Evolutionary conservation across 1,140 invertebrate genomes (phyloP).

Genomic region (Lucilia cuprina): DNA sequence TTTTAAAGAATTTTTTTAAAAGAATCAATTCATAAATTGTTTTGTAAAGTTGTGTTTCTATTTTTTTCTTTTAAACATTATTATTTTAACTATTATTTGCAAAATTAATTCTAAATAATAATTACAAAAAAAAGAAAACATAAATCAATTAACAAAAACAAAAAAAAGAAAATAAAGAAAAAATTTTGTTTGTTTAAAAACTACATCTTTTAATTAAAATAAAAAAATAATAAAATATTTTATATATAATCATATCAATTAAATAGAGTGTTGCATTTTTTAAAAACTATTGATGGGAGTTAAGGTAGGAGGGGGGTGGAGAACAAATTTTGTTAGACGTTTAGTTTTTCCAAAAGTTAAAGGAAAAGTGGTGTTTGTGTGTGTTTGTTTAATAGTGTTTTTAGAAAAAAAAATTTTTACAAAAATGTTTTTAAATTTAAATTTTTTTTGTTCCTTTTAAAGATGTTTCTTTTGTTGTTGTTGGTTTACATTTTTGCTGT

Average conservation of each 20-base stretch:
- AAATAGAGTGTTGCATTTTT: conserved; percentile 17
- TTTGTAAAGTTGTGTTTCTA: neutral
- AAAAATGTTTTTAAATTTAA: neutral
- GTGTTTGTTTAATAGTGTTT: too few relatives aligned
- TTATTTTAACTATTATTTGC: neutral
- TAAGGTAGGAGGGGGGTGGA: neutral
- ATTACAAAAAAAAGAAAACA: neutral
- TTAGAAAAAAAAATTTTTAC: neutral
- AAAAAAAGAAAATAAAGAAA: neutral
- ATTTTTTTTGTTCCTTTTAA: neutral
- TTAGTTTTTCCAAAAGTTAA: too few relatives aligned
- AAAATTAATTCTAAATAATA: neutral
- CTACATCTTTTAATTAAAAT: conserved; percentile 14
- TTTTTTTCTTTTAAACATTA: neutral
- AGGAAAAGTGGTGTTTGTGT: neutral
- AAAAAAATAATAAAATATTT: neutral
- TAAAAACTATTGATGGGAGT: neutral
- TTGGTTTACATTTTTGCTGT: neutral
- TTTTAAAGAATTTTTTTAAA: too few relatives aligned
- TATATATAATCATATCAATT: conserved; percentile 12
- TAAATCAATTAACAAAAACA: conserved; percentile 10
- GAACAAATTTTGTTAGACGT: neutral
- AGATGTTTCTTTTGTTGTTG: neutral
- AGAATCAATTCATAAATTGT: too few relatives aligned
- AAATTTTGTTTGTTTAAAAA: neutral